Evolutionary conservation across 2,113 vertebrate genomes (phyloP).

Genomic region (Danio rerio): DNA sequence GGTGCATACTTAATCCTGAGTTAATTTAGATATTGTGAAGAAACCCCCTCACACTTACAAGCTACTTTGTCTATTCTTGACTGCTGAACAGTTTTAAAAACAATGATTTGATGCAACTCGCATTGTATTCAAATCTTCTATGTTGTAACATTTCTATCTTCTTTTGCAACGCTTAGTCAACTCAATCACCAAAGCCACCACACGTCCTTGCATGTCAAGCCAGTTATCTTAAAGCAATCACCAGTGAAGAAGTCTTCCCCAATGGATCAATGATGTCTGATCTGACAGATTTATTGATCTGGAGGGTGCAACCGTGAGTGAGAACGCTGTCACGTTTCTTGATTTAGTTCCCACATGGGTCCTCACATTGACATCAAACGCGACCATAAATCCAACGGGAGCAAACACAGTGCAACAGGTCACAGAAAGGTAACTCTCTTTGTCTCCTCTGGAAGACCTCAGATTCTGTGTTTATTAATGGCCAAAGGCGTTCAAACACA

Average conservation of each 20-base stretch:
- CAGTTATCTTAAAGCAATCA: slow-evolving; percentile 37
- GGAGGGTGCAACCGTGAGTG: slow-evolving; percentile 30
- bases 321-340: slow-evolving; percentile 52
- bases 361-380: slow-evolving; percentile 52
- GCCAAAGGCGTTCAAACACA: slow-evolving; percentile 49
- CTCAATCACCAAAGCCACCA: background rate
- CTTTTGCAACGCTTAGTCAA: background rate
- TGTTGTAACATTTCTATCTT: background rate
- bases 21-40: background rate
- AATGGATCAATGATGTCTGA: slow-evolving; percentile 47
- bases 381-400: slow-evolving; percentile 51
- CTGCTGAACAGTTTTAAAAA: background rate
- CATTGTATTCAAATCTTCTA: background rate
- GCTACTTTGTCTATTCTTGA: background rate
- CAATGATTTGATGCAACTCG: background rate
- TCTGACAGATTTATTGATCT: slow-evolving; percentile 57
- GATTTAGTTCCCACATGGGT: slow-evolving; percentile 49
- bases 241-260: background rate
- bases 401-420: slow-evolving; percentile 55
- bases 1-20: background rate
- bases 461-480: slow-evolving; percentile 52
- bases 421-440: slow-evolving; percentile 54
- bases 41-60: background rate
- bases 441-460: slow-evolving; percentile 59
- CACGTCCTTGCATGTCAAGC: background rate